These are phyloP conservation scores for Drosophila suboccidentalis DNA, from an alignment of 2,888 invertebrate genomes.

Conservation along the genomic window DNA sequence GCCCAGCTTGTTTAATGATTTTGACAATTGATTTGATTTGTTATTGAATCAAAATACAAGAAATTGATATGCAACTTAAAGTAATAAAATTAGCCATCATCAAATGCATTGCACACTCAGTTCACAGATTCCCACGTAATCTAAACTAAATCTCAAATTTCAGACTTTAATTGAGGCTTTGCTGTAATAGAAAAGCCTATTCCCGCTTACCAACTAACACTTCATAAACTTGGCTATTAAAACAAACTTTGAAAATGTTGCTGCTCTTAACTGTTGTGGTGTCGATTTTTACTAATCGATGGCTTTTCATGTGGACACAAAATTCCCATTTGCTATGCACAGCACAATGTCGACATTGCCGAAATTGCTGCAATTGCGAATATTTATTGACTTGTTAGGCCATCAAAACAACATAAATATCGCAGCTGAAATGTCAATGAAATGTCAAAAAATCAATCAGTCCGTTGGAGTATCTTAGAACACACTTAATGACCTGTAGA, in stretches of 20 bases:
- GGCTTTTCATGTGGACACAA: conserved; percentile 52
- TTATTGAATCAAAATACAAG: conserved; percentile 25
- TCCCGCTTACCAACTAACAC: conserved; percentile 12
- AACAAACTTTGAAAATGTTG: conserved; percentile 9
- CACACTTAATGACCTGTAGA: not conserved
- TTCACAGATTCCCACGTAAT: conserved; percentile 22
- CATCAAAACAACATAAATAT: conserved; percentile 35
- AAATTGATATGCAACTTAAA: conserved; percentile 30
- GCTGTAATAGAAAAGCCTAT: conserved; percentile 6
- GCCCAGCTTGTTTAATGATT: conserved; percentile 9
- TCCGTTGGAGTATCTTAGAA: not conserved
- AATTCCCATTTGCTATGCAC: conserved; percentile 58
- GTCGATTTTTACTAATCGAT: conserved; percentile 72
- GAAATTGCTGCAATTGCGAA: conserved; percentile 32
- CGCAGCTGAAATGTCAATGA: conserved; percentile 23
- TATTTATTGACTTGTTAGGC: conserved; percentile 45
- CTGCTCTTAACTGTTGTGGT: conserved; percentile 22
- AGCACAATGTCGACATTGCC: conserved; percentile 25
- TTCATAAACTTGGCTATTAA: conserved; percentile 28
- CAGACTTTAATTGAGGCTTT: conserved; percentile 6
- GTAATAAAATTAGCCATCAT: conserved; percentile 16
- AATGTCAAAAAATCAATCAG: conserved; percentile 10
- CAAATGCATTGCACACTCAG: conserved; percentile 22
- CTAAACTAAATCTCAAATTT: conserved; percentile 18
- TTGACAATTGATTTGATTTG: conserved; percentile 25